Base-by-base conservation (phyloP, 92 coral and sea anemone genomes). In the Umimayanthus kanabou region DNA sequence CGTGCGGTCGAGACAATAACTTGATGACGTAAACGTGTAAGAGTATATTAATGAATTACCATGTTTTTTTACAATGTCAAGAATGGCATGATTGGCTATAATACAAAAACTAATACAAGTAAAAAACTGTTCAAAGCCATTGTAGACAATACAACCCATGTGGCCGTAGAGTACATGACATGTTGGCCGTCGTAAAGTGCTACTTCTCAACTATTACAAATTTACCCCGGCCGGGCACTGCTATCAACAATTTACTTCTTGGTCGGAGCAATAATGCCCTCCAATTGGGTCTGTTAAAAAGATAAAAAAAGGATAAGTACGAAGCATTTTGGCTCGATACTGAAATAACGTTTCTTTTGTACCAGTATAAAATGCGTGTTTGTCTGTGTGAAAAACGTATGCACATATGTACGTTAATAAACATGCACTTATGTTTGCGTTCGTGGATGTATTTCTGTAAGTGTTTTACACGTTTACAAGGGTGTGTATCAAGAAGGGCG, bases 191-290 rank as follows among this genome's bases (percentile, higher is more conserved):
- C 81, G 30, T 33, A 33, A 33, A 33, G 37, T 33, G 37, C 37
- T 33, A 33, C 37, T 33, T 33, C 65, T n/a, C 4, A 61, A 64
- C 66, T 13, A 20, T 39, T 69, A 70, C 78, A 83, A 82, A 67
- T 83, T 55, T 29, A 39, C 45, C 71, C 33, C 43, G 3, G 67
- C 65, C 8, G 66, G 50, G 66, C 84, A 80, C 66, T 13, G 40
- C 40, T 30, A 80, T 13, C 28, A 30, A 9, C 39, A 82, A 25
- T 84, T 85, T 94, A 96, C 91, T 96, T 96, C 94, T 96, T 96
- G 23, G 99, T 95, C 53, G 99, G 99, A 37, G 99, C 99, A 88
- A 96, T 96, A 72, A 96, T 96, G 39, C 99, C 99, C 73, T 96
- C 99, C 20, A 96, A 97, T 66, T 96, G 99, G 50, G 99, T 96